Base-by-base conservation (phyloP, 1,140 invertebrate species). In the Apis mellifera region DNA sequence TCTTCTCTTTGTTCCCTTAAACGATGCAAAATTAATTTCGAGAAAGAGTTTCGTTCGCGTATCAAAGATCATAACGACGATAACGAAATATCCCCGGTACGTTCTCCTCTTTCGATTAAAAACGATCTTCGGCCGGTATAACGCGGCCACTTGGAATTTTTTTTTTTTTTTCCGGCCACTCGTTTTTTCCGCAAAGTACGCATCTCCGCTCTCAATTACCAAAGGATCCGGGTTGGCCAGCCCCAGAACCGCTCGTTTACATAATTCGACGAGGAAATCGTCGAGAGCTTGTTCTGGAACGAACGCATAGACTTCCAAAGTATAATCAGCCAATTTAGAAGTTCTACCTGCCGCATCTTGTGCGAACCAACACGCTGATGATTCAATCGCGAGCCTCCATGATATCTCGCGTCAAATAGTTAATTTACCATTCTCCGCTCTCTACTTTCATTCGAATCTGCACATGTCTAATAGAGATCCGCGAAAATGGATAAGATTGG, bases 201-300 rank as follows among this genome's bases (percentile, higher is more conserved):
- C 52, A 57, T 69, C 52, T 26, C 74, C 17, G 11, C 55, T 62
- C 73, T 87, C 85, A 84, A 86, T 87, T 87, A 86, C 75, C 81
- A 57, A 50, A 26, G 1, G 78, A 76, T 86, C 32, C 65, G 71
- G 60, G 32, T 60, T 73, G 84, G 81, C 55, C 65, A 62, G 32
- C 60, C 62, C 54, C 79, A 52, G 66, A 42, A 57, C 72, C 59
- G 50, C 81, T 84, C 75, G 73, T 87, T 87, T 87, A 82, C 86
- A 86, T 87, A 84, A 87, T 87, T 86, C 66, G 65, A 79, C 86
- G 86, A 42, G 32, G 66, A 84, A 88, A 88, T 85, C 83, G 65
- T 55, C 78, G 32, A 54, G 57, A 60, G 42, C 70, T 21, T 26
- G 48, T 13, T 55, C 2, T 19, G 23, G 57, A 55, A 64, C 66